These are phyloP conservation scores for Aricia artaxerxes DNA, from an alignment of 2,888 invertebrate species.

Conservation along the genomic window DNA sequence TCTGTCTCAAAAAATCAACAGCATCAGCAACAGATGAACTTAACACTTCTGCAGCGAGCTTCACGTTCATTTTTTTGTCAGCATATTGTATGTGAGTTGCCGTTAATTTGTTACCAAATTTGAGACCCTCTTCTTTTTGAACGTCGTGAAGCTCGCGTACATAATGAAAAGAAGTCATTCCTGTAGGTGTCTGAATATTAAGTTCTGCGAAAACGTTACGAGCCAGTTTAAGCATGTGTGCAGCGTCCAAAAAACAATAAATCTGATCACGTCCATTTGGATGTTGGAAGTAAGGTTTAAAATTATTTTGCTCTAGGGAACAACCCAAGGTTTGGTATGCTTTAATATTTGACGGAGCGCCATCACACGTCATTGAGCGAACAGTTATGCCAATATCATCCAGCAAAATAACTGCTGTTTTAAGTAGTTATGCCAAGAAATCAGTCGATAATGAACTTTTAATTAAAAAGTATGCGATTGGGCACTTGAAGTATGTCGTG, in stretches of 20 bases:
- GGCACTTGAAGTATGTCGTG: background rate
- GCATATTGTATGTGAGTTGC: background rate
- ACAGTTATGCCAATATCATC: background rate
- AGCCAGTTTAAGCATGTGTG: background rate
- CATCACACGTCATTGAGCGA: background rate
- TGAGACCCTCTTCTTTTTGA: background rate
- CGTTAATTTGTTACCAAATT: background rate
- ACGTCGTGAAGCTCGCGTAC: background rate
- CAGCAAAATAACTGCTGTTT: background rate
- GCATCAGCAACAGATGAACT: conserved; percentile 4
- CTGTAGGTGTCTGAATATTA: background rate
- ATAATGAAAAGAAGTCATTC: background rate
- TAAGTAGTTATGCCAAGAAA: background rate
- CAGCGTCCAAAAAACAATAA: background rate
- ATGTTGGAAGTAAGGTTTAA: background rate
- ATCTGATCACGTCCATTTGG: background rate
- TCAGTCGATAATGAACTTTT: background rate
- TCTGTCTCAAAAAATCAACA: background rate
- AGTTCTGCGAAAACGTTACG: background rate
- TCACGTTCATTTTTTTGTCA: conserved; percentile 1
- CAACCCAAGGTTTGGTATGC: background rate
- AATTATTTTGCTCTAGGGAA: background rate
- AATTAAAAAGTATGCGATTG: background rate
- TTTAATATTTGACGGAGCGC: background rate
- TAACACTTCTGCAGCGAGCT: background rate